phyloP scores from a whole-genome alignment of 1,140 invertebrate species.

The Pogonus chalceus region DNA sequence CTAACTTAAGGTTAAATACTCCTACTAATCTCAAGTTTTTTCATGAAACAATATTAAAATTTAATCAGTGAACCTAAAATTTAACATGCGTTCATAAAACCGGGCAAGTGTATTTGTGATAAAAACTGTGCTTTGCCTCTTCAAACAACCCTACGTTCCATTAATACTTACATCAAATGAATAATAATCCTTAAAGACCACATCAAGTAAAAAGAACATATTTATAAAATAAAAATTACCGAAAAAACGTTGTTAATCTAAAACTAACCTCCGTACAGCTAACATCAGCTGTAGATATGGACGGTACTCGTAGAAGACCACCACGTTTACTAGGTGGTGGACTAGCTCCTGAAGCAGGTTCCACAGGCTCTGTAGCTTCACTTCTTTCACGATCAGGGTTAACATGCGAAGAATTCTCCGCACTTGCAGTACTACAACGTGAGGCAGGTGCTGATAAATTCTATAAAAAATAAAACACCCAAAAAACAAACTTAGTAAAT shows the following conservation, averaged over 20 bases:
- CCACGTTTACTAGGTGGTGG: constrained; percentile 27
- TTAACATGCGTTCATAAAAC: too few species aligned
- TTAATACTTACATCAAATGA: too few species aligned
- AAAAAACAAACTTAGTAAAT: too few species aligned
- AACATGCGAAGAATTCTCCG: neutral
- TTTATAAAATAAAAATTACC: neutral
- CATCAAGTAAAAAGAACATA: constrained; percentile 18
- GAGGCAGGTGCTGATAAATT: neutral
- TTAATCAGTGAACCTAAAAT: too few species aligned
- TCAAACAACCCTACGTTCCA: too few species aligned
- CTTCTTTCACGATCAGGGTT: neutral
- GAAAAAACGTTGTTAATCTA: neutral
- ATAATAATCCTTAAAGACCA: too few species aligned
- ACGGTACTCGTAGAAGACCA: constrained; percentile 43
- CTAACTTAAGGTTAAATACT: too few species aligned
- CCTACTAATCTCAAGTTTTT: too few species aligned
- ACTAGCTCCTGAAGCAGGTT: neutral
- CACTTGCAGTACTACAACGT: neutral
- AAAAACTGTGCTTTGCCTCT: too few species aligned
- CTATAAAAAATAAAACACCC: neutral
- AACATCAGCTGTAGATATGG: constrained; percentile 39
- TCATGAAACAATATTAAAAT: too few species aligned
- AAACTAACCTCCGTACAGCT: constrained; percentile 5
- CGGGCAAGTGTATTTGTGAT: too few species aligned
- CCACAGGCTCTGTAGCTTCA: neutral